These are phyloP conservation scores for Cryptocheilus praepositus DNA, from an alignment of 2,888 invertebrate species.

Conservation along the genomic window DNA sequence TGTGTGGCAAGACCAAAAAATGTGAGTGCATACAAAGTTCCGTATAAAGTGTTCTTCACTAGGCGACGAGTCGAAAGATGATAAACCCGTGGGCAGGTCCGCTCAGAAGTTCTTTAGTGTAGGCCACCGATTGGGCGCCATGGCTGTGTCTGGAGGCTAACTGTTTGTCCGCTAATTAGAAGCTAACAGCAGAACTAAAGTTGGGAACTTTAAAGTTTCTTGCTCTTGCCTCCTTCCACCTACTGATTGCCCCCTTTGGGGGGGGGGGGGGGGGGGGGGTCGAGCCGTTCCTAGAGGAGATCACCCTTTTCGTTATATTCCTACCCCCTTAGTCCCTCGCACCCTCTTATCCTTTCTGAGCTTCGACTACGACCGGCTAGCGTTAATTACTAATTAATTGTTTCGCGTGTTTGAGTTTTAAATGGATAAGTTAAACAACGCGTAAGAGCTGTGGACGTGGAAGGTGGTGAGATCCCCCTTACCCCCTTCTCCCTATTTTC, in stretches of 20 bases:
- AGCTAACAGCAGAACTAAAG: constrained; percentile 72
- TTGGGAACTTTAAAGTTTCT: constrained; percentile 73
- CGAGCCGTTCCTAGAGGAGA: constrained; percentile 38
- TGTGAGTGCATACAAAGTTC: not conserved
- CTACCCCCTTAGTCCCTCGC: constrained; percentile 22
- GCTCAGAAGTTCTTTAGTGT: constrained; percentile 10
- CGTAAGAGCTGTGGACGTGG: constrained; percentile 51
- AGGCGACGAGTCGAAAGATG: not conserved
- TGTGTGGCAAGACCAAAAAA: not conserved
- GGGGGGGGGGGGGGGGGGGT: constrained; percentile 40
- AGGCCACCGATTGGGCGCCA: constrained; percentile 39
- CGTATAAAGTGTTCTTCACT: constrained; percentile 1
- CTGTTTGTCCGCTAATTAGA: constrained; percentile 74
- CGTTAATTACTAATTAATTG: constrained; percentile 74
- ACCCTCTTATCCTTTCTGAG: constrained; percentile 30
- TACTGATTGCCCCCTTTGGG: constrained; percentile 37
- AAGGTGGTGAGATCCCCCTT: constrained; percentile 26
- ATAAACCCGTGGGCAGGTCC: constrained; percentile 11
- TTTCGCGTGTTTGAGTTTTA: constrained; percentile 72
- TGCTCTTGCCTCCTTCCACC: constrained; percentile 58
- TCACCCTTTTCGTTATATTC: constrained; percentile 27
- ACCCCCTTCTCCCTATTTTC: constrained; percentile 32
- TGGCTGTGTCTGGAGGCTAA: constrained; percentile 64
- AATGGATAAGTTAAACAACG: constrained; percentile 71
- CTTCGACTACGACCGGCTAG: constrained; percentile 52